Evolutionary conservation across 2,888 invertebrate genomes (phyloP), one percentile per base, ranked within the genome.

Genomic region (Cenopis cana): DNA sequence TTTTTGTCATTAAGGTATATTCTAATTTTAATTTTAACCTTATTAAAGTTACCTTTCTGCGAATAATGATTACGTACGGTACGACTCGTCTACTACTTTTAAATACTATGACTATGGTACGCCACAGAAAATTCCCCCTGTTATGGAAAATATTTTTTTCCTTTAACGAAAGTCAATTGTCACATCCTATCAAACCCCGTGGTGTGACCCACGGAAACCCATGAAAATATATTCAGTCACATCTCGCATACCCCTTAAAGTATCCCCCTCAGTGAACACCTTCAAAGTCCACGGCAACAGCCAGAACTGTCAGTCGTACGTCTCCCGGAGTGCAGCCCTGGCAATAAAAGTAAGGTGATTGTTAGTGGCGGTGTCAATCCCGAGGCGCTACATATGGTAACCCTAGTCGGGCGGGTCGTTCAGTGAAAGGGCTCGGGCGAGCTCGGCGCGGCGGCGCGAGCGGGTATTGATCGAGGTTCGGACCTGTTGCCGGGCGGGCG

Each of bases 401-500:
- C 74, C 75, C 70, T 74, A 73, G 70, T 69, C 64, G 74, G 72
- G 68, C 72, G 70, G 73, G 70, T 55, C 69, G 69, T 55, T 74
- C 72, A 67, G 74, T 73, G 74, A 74, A 67, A 70, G 74, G 73
- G 71, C 72, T 64, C 67, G 38, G 80, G 85, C 85, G 85, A 80
- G 76, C 71, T 67, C 69, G 78, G 74, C 73, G 78, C 76, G 74
- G 77, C 82, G 79, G 80, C 79, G 85, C 78, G 87, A 86, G 84
- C 88, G 82, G 82, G 86, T 91, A 91, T 91, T 89, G 92, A 91
- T 91, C 91, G 88, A 76, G 76, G 64, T 80, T 86, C 85, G 85
- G 86, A 93, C 93, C 92, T 93, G 93, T 93, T 93, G 93, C 93
- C 89, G 91, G 91, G 91, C 87, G 89, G 84, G 79, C 81, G 69